These are phyloP conservation scores for Siphonodentalium dalli DNA, from an alignment of 2,888 invertebrate species.

Conservation along the genomic window DNA sequence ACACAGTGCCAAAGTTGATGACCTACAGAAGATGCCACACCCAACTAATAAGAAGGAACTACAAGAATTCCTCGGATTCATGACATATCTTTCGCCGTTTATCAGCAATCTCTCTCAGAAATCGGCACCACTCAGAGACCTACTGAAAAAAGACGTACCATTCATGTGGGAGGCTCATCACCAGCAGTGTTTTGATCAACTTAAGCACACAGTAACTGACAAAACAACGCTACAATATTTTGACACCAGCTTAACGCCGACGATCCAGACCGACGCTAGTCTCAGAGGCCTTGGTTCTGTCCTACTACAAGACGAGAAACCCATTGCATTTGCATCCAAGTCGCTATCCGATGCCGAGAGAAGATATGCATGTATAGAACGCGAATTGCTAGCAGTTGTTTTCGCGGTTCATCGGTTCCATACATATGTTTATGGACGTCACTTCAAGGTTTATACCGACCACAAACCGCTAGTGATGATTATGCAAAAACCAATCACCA, in stretches of 20 bases:
- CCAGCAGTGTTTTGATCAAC: slow-evolving; percentile 17
- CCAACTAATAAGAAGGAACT: too few species aligned
- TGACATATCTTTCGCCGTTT: too few species aligned
- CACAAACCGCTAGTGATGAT: slow-evolving; percentile 27
- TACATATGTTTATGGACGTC: slow-evolving; percentile 22
- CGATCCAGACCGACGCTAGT: slow-evolving; percentile 28
- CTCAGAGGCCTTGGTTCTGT: slow-evolving; percentile 28
- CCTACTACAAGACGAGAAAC: slow-evolving; percentile 25
- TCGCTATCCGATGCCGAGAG: slow-evolving; percentile 24
- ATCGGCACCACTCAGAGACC: too few species aligned
- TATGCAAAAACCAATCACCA: slow-evolving; percentile 16
- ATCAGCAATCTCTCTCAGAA: too few species aligned
- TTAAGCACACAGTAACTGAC: slow-evolving; percentile 10
- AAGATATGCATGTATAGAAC: slow-evolving; percentile 32
- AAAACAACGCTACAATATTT: slow-evolving; percentile 24
- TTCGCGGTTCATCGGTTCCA: slow-evolving; percentile 26
- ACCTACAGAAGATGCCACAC: too few species aligned
- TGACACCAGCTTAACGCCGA: too few species aligned
- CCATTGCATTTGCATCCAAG: slow-evolving; percentile 26
- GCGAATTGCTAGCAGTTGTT: slow-evolving; percentile 28
- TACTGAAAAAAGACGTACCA: too few species aligned
- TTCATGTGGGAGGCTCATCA: too few species aligned
- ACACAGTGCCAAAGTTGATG: too few species aligned
- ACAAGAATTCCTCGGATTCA: too few species aligned
- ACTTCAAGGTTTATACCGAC: slow-evolving; percentile 16